Base-by-base conservation (phyloP, 2,113 vertebrate species). In the Narcine bancroftii region DNA sequence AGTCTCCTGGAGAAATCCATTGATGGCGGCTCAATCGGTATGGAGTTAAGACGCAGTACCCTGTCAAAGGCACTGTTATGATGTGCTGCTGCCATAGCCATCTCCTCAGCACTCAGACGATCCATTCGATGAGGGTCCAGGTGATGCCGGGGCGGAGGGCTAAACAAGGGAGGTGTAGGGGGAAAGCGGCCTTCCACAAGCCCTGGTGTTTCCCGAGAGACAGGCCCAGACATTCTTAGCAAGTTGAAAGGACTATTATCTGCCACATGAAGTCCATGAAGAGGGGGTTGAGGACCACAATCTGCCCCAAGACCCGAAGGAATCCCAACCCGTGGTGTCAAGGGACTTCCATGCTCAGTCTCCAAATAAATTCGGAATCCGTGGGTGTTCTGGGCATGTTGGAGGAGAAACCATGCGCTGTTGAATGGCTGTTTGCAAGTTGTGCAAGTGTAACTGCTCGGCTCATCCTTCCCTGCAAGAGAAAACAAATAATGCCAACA, bases 51-150 rank as follows among this genome's bases (percentile, higher is more conserved):
- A 96, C 99, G 98, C 96, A 99, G 97, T 97, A 99, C 99, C 97
- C 99, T 98, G 96, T 99, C 99, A 95, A 99, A 99, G 98, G 98
- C 98, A 99, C 99, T 99, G 97, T 98, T 98, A 96, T 99, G 99
- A 97, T 99, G 99, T 96, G 98, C 97, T 96, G 98, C 98, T 39
- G 85, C 92, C 96, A 99, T 97, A 95, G 98, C 98, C 97, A 99
- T 97, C 95, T 99, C 98, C 97, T 99, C 98, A 69, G 98, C 98
- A 96, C 98, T 99, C 97, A 99, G 96, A 95, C 98, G 98, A 94
- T 97, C 97, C 96, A 99, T 97, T 94, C 97, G 98, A 95, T 99
- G 98, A 93, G 97, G 97, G 95, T 99, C 98, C 96, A 99, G 97
- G 96, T 99, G 99, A 96, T 99, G 98, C 94, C 99, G 97, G 53